Evolutionary conservation across 2,113 vertebrate species (phyloP).

Genomic region (Thermophis baileyi): DNA sequence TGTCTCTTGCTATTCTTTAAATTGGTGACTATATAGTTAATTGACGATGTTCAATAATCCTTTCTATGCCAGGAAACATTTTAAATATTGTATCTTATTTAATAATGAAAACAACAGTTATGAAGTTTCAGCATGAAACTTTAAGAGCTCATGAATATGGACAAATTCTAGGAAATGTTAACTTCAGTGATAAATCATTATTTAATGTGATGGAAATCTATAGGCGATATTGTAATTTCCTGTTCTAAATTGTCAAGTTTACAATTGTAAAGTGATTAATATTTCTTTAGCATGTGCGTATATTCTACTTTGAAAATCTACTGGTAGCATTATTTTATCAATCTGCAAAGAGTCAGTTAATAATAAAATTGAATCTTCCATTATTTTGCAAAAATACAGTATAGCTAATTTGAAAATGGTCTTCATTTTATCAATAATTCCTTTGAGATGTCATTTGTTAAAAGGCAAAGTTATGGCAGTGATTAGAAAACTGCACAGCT

Average conservation of each 20-base stretch:
- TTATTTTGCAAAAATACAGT: slow-evolving; percentile 42
- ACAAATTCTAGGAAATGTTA: not conserved
- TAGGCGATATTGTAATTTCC: not conserved
- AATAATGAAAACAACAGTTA: not conserved
- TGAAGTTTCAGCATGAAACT: not conserved
- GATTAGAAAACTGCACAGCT: slow-evolving; percentile 10
- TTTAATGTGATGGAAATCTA: not conserved
- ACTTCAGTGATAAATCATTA: not conserved
- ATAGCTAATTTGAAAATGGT: not conserved
- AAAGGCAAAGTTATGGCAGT: not conserved
- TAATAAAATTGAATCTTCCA: slow-evolving; percentile 24
- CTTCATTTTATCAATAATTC: slow-evolving; percentile 9
- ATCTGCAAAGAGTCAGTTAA: slow-evolving; percentile 9
- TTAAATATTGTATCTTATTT: not conserved
- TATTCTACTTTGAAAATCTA: not conserved
- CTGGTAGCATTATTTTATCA: not conserved
- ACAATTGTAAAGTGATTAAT: not conserved
- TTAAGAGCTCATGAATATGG: not conserved
- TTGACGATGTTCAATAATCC: not conserved
- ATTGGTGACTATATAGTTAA: not conserved
- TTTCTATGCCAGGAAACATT: not conserved
- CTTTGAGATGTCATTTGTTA: not conserved
- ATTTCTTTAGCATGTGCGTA: not conserved
- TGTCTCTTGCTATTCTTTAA: not conserved
- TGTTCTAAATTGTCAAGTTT: not conserved